Conservation (phyloP, 1,140 invertebrate species). For the Drosophila neocordata region DNA sequence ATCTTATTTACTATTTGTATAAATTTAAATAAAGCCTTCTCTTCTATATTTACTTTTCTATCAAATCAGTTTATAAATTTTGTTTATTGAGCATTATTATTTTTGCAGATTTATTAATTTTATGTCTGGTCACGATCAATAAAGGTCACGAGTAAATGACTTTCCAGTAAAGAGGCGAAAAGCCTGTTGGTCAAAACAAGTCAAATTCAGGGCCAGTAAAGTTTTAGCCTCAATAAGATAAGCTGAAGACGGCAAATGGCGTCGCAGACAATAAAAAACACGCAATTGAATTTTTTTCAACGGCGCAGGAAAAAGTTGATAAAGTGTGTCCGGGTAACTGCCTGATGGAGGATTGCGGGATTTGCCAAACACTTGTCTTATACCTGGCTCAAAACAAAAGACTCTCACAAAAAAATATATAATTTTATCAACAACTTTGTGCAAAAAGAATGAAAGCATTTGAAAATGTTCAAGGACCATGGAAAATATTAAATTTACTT, state of each 20-base stretch:
- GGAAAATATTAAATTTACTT: background rate
- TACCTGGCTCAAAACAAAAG: background rate
- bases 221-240: constrained; percentile 31
- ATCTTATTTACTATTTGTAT: constrained; percentile 29
- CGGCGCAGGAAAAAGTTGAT: constrained; percentile 52
- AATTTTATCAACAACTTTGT: background rate
- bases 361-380: background rate
- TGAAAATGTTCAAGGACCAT: background rate
- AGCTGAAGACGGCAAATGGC: constrained; percentile 29
- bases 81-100: constrained; percentile 19
- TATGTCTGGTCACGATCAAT: constrained; percentile 73
- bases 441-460: background rate
- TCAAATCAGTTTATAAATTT: constrained; percentile 24
- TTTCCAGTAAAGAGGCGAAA: constrained; percentile 43
- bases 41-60: constrained; percentile 52
- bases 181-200: constrained; percentile 3
- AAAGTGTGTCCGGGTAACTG: constrained; percentile 30
- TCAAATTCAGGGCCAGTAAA: constrained; percentile 32
- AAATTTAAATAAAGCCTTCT: constrained; percentile 75
- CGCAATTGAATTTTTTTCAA: constrained; percentile 50
- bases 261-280: constrained; percentile 44
- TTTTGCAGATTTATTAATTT: constrained; percentile 62
- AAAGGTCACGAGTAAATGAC: constrained; percentile 47
- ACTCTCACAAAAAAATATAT: background rate
- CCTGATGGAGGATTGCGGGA: background rate